A percentile compares a stretch with the other conserved stretches of the same genome.
These are phyloP conservation scores for Ericerus pela DNA, from an alignment of 1,140 invertebrate species.

Conservation along the genomic window DNA sequence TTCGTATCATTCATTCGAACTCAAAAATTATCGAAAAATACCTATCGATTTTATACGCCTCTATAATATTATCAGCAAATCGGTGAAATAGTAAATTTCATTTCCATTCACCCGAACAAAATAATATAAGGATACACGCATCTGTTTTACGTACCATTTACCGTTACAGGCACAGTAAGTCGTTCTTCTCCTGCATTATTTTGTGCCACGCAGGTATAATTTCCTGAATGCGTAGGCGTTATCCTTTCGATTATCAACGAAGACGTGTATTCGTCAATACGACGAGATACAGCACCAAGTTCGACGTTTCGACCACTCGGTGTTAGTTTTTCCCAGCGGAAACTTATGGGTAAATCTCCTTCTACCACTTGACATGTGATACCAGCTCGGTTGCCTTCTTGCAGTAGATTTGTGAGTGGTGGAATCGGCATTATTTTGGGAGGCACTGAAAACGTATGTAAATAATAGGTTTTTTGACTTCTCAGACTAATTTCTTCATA, in stretches of 20 bases:
- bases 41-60: too few relatives aligned
- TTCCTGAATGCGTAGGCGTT: conserved; percentile 63
- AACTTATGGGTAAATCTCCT: conserved; percentile 81
- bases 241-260: conserved; percentile 77
- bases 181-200: conserved; percentile 64
- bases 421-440: conserved; percentile 76
- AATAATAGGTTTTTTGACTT: conserved; percentile 18
- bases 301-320: conserved; percentile 41
- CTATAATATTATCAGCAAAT: too few relatives aligned
- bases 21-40: too few relatives aligned
- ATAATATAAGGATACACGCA: background rate
- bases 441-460: conserved; percentile 47
- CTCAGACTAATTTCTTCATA: background rate
- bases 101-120: background rate
- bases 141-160: conserved; percentile 48
- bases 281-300: conserved; percentile 36
- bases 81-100: too few relatives aligned
- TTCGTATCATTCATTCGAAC: too few relatives aligned
- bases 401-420: conserved; percentile 58
- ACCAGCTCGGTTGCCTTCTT: conserved; percentile 81
- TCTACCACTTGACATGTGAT: conserved; percentile 87
- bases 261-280: conserved; percentile 73
- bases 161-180: conserved; percentile 58
- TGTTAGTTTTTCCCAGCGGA: conserved; percentile 54
- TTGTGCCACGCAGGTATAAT: conserved; percentile 75